These are phyloP conservation scores for Hypothenemus hampei DNA, from an alignment of 1,140 invertebrate genomes.

Conservation along the genomic window DNA sequence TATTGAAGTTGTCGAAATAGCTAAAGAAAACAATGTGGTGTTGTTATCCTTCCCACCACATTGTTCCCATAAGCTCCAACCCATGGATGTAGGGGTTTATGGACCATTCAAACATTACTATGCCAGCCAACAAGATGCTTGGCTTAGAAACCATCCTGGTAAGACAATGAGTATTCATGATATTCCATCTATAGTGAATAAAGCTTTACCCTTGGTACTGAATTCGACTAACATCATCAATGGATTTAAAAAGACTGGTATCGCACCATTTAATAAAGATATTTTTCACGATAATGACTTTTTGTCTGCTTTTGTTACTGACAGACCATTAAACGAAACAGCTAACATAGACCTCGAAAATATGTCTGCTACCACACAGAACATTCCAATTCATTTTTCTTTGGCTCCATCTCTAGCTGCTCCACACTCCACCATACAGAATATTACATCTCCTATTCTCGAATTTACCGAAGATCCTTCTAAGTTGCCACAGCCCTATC, in stretches of 20 bases:
- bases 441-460: too few relatives aligned
- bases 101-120: not conserved
- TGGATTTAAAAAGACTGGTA: not conserved
- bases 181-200: not conserved
- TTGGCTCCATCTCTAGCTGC: too few relatives aligned
- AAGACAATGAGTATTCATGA: not conserved
- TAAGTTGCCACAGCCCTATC: too few relatives aligned
- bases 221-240: not conserved
- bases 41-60: not conserved
- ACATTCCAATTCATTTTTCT: too few relatives aligned
- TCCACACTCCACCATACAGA: too few relatives aligned
- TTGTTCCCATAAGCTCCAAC: not conserved
- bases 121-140: not conserved
- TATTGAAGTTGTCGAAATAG: not conserved
- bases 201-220: not conserved
- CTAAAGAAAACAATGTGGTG: not conserved
- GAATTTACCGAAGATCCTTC: too few relatives aligned
- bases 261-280: not conserved
- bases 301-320: not conserved
- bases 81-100: not conserved
- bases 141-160: not conserved
- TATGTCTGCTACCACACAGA: too few relatives aligned
- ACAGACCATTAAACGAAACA: too few relatives aligned
- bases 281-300: not conserved
- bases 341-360: too few relatives aligned